These are phyloP conservation scores for Sphinx pinastri DNA, from an alignment of 2,888 invertebrate species.

Conservation along the genomic window DNA sequence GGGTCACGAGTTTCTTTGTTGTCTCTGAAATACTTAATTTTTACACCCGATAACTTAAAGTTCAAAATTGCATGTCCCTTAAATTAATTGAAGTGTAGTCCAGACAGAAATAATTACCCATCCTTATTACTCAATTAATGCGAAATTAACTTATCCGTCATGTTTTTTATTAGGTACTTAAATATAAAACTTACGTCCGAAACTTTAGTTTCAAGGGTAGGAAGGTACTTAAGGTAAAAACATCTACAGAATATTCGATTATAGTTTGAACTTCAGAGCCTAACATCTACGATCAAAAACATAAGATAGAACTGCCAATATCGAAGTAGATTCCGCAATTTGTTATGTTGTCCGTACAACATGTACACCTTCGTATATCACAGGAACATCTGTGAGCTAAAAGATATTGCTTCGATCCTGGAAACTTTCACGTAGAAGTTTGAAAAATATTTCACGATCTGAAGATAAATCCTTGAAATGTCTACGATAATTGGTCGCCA, in stretches of 20 bases:
- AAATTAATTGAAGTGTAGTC: too few relatives aligned
- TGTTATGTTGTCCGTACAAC: slow-evolving; percentile 1
- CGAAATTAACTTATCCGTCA: too few relatives aligned
- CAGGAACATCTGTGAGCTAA: slow-evolving; percentile 1
- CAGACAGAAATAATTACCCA: too few relatives aligned
- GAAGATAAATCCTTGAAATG: not conserved
- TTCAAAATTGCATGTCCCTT: too few relatives aligned
- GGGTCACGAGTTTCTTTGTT: slow-evolving; percentile 16
- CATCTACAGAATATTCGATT: not conserved
- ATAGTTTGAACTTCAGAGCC: not conserved
- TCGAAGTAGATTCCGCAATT: slow-evolving; percentile 13
- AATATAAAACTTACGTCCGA: too few relatives aligned
- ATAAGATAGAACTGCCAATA: not conserved
- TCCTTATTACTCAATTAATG: too few relatives aligned
- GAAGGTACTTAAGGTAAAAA: not conserved
- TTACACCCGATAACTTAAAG: not conserved
- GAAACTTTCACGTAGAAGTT: slow-evolving; percentile 13
- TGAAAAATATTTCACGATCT: not conserved
- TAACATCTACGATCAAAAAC: slow-evolving; percentile 11
- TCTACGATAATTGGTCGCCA: not conserved
- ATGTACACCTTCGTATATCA: slow-evolving; percentile 13
- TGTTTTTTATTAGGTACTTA: too few relatives aligned
- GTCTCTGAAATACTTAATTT: not conserved
- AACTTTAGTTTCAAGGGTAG: too few relatives aligned
- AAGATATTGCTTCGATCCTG: slow-evolving; percentile 4